Evolutionary conservation across 2,797 vertebrate genomes (phyloP), one percentile per base, ranked within the genome.

Genomic region (Phoxinus dragarum): DNA sequence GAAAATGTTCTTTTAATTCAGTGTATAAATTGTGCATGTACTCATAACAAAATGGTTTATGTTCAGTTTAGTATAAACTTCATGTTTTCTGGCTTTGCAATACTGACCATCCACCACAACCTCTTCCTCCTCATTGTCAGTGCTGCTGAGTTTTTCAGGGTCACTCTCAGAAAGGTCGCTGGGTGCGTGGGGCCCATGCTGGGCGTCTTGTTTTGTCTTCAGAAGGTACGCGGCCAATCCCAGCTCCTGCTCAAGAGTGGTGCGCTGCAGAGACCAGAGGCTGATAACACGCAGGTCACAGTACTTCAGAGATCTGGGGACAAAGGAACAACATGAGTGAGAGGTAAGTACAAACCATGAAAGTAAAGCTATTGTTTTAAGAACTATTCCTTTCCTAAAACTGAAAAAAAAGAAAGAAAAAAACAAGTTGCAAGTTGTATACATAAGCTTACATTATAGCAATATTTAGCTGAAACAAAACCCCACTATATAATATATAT

Each of bases 261-360:
- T 98, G 34, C 98, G 95, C 90, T 98, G 97, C 90, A 98, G 94
- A 91, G 96, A 97, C 34, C 97, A 97, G 69, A 96, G 98, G 92
- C 97, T 98, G 89, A 98, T 96, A 88, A 99, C 95, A 79, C 98
- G 96, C 49, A 99, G 95, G 91, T 99, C 98, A 88, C 98, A 99
- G 92, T 99, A 99, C 90, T 98, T 96, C 91, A 99, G 83, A 11
- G 98, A 99, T 92, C 98, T 99, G 89, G 38, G 27, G 84, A 21
- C 61, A 86, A 42, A 64, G 38, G 12, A 47, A 36, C 12, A 72
- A 74, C 44, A 71, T 5, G 10, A 27, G n/a, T 74, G 67, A 19
- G 66, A 68, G 67, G 76, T 31, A 64, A 64, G 38, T 7, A 64
- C 16, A 44, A 64, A 78, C 23, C 74, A 77, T n/a, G 21, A 40